Conservation (phyloP, 2,113 vertebrate genomes). For the Ptychochromis oligacanthus region DNA sequence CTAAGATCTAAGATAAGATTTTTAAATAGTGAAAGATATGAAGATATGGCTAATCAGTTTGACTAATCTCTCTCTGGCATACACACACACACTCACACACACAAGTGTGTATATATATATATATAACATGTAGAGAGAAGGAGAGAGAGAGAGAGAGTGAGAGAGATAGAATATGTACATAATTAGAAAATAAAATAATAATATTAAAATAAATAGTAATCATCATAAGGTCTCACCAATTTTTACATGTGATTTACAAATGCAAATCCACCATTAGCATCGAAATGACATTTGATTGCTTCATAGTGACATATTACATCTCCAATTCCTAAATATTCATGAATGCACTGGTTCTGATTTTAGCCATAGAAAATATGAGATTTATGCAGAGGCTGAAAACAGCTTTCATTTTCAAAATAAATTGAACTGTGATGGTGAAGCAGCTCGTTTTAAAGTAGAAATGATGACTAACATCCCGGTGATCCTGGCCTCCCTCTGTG, state of each 20-base stretch:
- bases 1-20: neutral
- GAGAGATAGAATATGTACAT: neutral
- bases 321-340: slow-evolving; percentile 47
- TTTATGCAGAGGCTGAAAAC: slow-evolving; percentile 16
- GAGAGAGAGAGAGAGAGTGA: too few relatives aligned
- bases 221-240: neutral
- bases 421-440: slow-evolving; percentile 37
- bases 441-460: slow-evolving; percentile 20
- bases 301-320: slow-evolving; percentile 33
- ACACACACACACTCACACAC: too few relatives aligned
- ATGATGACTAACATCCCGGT: slow-evolving; percentile 21
- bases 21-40: neutral
- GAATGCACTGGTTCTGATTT: slow-evolving; percentile 25
- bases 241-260: slow-evolving; percentile 15
- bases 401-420: slow-evolving; percentile 49
- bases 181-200: neutral
- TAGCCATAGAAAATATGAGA: slow-evolving; percentile 10
- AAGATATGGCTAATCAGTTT: too few relatives aligned
- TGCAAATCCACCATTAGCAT: slow-evolving; percentile 55
- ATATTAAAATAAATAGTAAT: neutral
- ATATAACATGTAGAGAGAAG: too few relatives aligned
- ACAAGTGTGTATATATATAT: too few relatives aligned
- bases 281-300: slow-evolving; percentile 54
- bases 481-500: slow-evolving; percentile 11
- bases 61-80: too few relatives aligned